phyloP scores from a whole-genome alignment of 2,797 vertebrate species.

The Pseudochirops cupreus region DNA sequence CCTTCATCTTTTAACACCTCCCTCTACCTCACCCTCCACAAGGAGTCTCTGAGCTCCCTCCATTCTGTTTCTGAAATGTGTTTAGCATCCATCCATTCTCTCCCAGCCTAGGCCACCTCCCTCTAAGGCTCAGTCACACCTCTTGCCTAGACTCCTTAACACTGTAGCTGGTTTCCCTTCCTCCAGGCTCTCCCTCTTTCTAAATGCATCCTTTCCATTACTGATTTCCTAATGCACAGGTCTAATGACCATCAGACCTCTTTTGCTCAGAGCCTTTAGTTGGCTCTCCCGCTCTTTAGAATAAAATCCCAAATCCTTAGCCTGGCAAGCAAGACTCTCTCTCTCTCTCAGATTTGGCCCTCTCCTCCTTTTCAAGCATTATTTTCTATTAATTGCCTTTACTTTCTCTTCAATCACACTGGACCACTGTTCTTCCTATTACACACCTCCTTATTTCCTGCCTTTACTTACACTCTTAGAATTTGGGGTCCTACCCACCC shows the following conservation, averaged over 20 bases:
- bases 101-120: not conserved
- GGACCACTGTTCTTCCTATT: not conserved
- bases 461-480: not conserved
- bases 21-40: not conserved
- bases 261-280: slow-evolving; percentile 10
- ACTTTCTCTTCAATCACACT: not conserved
- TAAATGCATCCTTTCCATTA: not conserved
- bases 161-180: not conserved
- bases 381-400: not conserved
- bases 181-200: not conserved
- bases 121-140: not conserved
- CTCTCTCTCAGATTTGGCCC: not conserved
- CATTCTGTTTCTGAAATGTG: not conserved
- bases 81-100: not conserved
- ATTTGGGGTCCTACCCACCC: not conserved
- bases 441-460: not conserved
- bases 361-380: not conserved
- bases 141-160: not conserved
- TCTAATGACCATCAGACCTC: not conserved
- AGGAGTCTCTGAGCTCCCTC: not conserved
- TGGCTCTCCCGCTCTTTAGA: not conserved
- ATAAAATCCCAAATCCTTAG: not conserved
- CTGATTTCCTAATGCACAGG: not conserved
- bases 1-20: not conserved
- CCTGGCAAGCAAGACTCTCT: not conserved